phyloP scores from a whole-genome alignment of 2,888 invertebrate species.

The Tachina grossa region DNA sequence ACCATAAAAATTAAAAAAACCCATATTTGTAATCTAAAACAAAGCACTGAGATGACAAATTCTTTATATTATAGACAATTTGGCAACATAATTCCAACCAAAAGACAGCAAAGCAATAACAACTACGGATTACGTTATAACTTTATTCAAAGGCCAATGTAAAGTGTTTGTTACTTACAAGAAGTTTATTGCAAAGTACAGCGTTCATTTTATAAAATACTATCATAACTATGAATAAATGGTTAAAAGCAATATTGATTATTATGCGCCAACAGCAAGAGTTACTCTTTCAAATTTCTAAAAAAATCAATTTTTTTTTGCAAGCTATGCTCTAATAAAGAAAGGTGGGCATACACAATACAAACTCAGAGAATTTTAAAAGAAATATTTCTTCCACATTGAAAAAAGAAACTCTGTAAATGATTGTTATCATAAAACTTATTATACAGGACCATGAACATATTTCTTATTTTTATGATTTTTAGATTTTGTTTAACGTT shows the following conservation, averaged over 20 bases:
- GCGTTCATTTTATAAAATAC: background rate
- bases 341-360: too few species aligned
- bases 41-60: slow-evolving; percentile 23
- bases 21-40: background rate
- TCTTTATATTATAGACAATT: slow-evolving; percentile 7
- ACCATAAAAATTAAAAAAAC: background rate
- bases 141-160: slow-evolving; percentile 20
- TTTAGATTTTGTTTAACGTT: background rate
- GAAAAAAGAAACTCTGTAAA: too few species aligned
- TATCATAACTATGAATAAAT: background rate
- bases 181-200: background rate
- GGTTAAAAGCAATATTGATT: background rate
- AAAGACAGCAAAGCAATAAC: background rate
- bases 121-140: background rate
- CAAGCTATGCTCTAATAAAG: too few species aligned
- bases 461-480: background rate
- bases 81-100: slow-evolving; percentile 43
- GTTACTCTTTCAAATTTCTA: too few species aligned
- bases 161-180: background rate
- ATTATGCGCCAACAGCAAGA: too few species aligned
- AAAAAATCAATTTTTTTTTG: too few species aligned
- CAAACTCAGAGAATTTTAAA: background rate
- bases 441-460: slow-evolving; percentile 22
- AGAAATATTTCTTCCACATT: too few species aligned
- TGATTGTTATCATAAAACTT: slow-evolving; percentile 28